phyloP scores from a whole-genome alignment of 2,797 vertebrate species.

The Emydoidea blandingii region DNA sequence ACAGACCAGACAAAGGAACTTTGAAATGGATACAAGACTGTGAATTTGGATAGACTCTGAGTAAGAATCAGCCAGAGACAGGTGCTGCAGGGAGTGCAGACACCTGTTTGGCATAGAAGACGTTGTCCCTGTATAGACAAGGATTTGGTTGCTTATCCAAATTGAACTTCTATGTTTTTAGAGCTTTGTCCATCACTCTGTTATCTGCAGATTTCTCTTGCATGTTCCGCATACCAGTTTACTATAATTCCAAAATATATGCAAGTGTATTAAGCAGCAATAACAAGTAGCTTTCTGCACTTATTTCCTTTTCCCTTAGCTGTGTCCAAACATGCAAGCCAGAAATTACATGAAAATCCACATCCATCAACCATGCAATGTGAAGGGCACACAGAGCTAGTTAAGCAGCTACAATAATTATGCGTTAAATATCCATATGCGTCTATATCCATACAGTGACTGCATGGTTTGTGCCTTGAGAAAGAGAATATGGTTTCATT shows the following conservation, averaged over 20 bases:
- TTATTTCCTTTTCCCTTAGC: not conserved
- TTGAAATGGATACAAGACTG: not conserved
- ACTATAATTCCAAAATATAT: not conserved
- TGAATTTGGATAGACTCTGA: conserved; percentile 11
- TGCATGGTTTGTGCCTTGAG: rapidly evolving
- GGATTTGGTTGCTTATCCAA: not conserved
- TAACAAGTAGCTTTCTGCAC: not conserved
- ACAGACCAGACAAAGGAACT: conserved; percentile 33
- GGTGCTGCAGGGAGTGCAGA: not conserved
- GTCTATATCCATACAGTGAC: not conserved
- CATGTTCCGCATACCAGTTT: not conserved
- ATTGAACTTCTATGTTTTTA: not conserved
- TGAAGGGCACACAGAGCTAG: not conserved
- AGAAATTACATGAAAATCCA: not conserved
- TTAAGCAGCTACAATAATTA: not conserved
- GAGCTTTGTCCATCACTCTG: not conserved
- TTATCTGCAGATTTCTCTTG: not conserved
- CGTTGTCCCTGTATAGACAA: not conserved
- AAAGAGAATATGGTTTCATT: not conserved
- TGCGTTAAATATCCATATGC: not conserved
- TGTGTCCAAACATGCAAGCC: not conserved
- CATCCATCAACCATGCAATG: not conserved
- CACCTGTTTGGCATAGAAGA: not conserved
- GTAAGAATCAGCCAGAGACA: conserved; percentile 24
- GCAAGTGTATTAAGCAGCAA: not conserved